These are phyloP conservation scores for Polydrusus cervinus DNA, from an alignment of 2,888 invertebrate genomes.

Conservation along the genomic window DNA sequence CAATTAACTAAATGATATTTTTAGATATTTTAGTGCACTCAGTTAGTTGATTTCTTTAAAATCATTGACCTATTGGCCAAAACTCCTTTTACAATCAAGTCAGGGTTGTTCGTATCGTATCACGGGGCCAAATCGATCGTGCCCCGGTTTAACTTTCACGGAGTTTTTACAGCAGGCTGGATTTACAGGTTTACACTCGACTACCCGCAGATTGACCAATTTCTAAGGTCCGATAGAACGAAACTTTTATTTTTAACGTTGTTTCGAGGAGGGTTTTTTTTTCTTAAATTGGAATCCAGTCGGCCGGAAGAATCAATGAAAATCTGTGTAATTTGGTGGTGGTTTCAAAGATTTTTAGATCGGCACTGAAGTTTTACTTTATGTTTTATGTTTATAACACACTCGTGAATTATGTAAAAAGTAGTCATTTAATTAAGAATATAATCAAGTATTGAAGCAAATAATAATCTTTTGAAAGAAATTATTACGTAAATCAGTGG, in stretches of 20 bases:
- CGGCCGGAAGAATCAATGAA: constrained; percentile 47
- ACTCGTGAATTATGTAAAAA: too few species aligned
- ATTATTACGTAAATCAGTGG: too few species aligned
- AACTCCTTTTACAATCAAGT: not conserved
- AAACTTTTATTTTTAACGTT: constrained; percentile 54
- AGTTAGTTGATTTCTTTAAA: too few species aligned
- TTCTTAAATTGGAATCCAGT: constrained; percentile 51
- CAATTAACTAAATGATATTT: too few species aligned
- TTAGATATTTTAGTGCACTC: too few species aligned
- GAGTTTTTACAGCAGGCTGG: constrained; percentile 52
- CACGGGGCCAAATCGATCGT: constrained; percentile 25
- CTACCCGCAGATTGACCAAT: constrained; percentile 53
- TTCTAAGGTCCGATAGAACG: constrained; percentile 52
- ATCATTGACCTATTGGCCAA: not conserved
- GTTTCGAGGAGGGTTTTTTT: constrained; percentile 49
- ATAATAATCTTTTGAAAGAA: too few species aligned
- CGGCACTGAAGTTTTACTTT: not conserved
- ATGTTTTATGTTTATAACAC: not conserved
- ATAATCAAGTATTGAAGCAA: too few species aligned
- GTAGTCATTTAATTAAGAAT: too few species aligned
- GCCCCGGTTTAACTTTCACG: constrained; percentile 48
- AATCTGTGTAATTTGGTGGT: constrained; percentile 47
- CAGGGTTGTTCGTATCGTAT: constrained; percentile 4
- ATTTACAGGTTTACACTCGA: constrained; percentile 55
- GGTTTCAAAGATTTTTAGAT: constrained; percentile 22